Evolutionary conservation across 2,113 vertebrate species (phyloP), one percentile per base, ranked within the genome.

Genomic region (Erythrocercus mccallii): DNA sequence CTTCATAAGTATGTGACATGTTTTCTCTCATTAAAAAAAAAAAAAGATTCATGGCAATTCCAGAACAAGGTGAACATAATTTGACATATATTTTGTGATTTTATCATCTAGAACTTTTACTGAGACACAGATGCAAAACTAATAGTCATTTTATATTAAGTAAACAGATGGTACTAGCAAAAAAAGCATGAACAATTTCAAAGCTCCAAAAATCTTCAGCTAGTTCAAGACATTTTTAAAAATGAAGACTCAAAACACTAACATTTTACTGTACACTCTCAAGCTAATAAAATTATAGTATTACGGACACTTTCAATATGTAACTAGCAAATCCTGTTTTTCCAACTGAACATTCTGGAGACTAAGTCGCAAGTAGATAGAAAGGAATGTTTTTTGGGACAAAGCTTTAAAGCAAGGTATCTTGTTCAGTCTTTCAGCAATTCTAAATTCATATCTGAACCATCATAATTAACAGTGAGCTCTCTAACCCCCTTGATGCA

Each of bases 391-490:
- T 50, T 78, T 78, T 73, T 16, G 30, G 42, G 28, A 66, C 31
- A 69, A 77, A 37, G 8, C 81, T 91, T 50, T 47, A 90, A 74
- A 80, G 27, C 11, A 62, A 88, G 3, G 10, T 48, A 20, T 35
- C 47, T 66, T 78, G 69, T 38, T 25, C 33, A 60, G 37, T 51
- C 81, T 47, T 91, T 84, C 64, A 47, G 33, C 10, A 68, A 45
- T 30, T 83, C 48, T 56, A 97, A 97, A 97, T 96, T 98, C 89
- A 87, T 86, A 80, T 88, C 42, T 74, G 81, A 87, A 90, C 82
- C 96, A 96, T 73, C 87, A 97, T 65, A 98, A 98, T 58, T 97
- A 94, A 97, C 88, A 94, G 35, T 69, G 78, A 83, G 38, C 71
- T 90, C 65, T 92, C 86, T 83, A 97, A 95, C 23, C 90, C 73